Evolutionary conservation across 1,140 invertebrate genomes (phyloP), one percentile per base, ranked within the genome.

Genomic region (Drosophila mauritiana): DNA sequence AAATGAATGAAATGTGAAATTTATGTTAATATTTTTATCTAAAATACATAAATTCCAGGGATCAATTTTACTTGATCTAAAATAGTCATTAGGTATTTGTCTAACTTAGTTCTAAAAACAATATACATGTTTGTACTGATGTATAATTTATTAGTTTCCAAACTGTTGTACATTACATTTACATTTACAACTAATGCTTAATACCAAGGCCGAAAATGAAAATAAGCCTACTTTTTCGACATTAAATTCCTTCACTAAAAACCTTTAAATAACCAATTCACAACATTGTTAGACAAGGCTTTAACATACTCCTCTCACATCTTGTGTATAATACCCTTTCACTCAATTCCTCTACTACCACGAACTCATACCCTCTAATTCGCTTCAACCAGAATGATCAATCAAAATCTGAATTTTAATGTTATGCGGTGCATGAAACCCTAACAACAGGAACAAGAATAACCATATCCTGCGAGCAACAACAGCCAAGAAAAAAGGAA

Each of bases 351-450:
- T 49, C 8, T 34, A 36, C 36, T 25, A 20, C 43, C 25, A 25
- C 17, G 1, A 5, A 27, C 39, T n/a, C 49, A 40, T 13, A 53
- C n/a, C 22, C 20, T 31, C 22, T 36, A 52, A 52, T 42, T 67
- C 48, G 51, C 40, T 43, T 54, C 27, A 56, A 42, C 51, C 48
- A 62, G 52, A 61, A 86, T 72, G 84, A 89, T 89, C 84, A 89
- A 89, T 89, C 84, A 88, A 88, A 84, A 77, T 77, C 76, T 80
- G 73, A 89, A 88, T 88, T 88, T 89, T 89, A 89, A 89, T 89
- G 80, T 89, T 89, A 89, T 88, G 84, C 84, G 76, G 73, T 83
- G 82, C 83, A 88, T 88, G 68, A 88, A 88, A 89, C 79, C 83
- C 72, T 77, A 68, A 76, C 73, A 76, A 76, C 73, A 55, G 73